phyloP scores from a whole-genome alignment of 2,113 vertebrate genomes.

The Ctenodactylus gundi region DNA sequence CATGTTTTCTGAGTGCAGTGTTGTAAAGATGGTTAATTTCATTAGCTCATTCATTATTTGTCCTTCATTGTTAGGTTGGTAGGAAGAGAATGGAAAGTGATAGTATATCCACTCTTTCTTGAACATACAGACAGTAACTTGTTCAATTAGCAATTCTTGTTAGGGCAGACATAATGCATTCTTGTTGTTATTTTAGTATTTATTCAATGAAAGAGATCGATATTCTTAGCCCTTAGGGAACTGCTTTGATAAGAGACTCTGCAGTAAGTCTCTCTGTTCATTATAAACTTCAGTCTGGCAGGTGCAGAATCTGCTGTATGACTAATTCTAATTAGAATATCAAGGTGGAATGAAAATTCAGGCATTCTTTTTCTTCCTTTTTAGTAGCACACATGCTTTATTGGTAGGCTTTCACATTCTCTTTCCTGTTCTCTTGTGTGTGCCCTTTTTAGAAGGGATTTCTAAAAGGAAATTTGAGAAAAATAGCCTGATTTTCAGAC shows the following conservation, averaged over 20 bases:
- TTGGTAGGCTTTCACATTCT: neutral
- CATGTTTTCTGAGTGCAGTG: neutral
- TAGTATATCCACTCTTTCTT: slow-evolving; percentile 21
- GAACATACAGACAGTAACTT: slow-evolving; percentile 46
- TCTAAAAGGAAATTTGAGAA: slow-evolving; percentile 33
- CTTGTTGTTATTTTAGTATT: slow-evolving; percentile 63
- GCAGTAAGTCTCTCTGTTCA: slow-evolving; percentile 66
- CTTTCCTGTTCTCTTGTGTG: neutral
- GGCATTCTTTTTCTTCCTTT: neutral
- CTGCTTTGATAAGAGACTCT: slow-evolving; percentile 63
- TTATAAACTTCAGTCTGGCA: slow-evolving; percentile 54
- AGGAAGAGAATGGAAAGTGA: slow-evolving; percentile 50
- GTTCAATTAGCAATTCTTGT: slow-evolving; percentile 78
- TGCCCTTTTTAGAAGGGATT: neutral
- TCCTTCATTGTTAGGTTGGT: slow-evolving; percentile 29
- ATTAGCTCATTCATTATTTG: slow-evolving; percentile 28
- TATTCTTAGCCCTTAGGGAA: slow-evolving; percentile 43
- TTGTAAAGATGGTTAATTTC: neutral
- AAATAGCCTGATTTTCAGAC: slow-evolving; percentile 44
- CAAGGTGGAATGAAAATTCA: slow-evolving; percentile 3
- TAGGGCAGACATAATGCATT: slow-evolving; percentile 73
- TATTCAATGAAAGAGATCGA: slow-evolving; percentile 36
- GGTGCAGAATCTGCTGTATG: slow-evolving; percentile 4
- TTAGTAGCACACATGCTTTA: neutral
- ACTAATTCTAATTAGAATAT: slow-evolving; percentile 51